Evolutionary conservation across 2,888 invertebrate species (phyloP).

Genomic region (Drosophila robusta): DNA sequence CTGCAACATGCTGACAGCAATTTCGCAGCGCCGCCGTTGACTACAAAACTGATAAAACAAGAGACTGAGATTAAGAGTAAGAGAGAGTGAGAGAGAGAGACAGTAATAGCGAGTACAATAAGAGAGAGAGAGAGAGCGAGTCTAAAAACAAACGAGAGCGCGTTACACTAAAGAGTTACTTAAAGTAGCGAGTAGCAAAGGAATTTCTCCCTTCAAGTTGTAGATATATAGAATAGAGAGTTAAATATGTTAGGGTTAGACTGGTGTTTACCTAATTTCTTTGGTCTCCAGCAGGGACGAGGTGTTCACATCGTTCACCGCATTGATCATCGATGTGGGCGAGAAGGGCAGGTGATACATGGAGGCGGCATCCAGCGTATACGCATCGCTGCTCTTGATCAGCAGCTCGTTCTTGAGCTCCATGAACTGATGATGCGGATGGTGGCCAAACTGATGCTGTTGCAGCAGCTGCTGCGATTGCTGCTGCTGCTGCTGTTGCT

Average conservation of each 20-base stretch:
- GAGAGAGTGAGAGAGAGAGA: slow-evolving; percentile 18
- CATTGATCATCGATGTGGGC: slow-evolving; percentile 84
- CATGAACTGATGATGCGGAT: slow-evolving; percentile 82
- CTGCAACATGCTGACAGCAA: slow-evolving; percentile 34
- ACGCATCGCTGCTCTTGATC: slow-evolving; percentile 81
- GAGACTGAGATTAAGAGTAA: slow-evolving; percentile 12
- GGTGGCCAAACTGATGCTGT: slow-evolving; percentile 69
- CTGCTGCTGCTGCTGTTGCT: slow-evolving; percentile 62
- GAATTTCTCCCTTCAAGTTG: neutral
- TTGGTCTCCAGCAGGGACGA: slow-evolving; percentile 84
- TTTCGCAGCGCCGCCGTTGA: slow-evolving; percentile 48
- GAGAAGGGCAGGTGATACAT: slow-evolving; percentile 84
- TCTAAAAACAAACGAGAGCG: slow-evolving; percentile 40
- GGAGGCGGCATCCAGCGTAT: slow-evolving; percentile 82
- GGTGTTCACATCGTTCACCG: slow-evolving; percentile 83
- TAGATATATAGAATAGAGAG: slow-evolving; percentile 15
- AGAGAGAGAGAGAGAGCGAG: slow-evolving; percentile 4
- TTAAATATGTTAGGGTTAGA: slow-evolving; percentile 6
- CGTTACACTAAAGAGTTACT: slow-evolving; percentile 43
- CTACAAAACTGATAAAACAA: slow-evolving; percentile 50
- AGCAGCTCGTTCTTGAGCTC: slow-evolving; percentile 83
- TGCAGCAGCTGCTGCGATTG: slow-evolving; percentile 63
- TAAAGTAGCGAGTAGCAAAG: slow-evolving; percentile 25
- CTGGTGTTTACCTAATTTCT: slow-evolving; percentile 83
- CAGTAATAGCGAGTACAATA: slow-evolving; percentile 31